A percentile compares a stretch with the other conserved stretches of the same genome.
These are phyloP conservation scores for western clawed frog (Xenopus tropicalis) DNA, from an alignment of 2,113 vertebrate genomes.

Conservation along the genomic window DNA sequence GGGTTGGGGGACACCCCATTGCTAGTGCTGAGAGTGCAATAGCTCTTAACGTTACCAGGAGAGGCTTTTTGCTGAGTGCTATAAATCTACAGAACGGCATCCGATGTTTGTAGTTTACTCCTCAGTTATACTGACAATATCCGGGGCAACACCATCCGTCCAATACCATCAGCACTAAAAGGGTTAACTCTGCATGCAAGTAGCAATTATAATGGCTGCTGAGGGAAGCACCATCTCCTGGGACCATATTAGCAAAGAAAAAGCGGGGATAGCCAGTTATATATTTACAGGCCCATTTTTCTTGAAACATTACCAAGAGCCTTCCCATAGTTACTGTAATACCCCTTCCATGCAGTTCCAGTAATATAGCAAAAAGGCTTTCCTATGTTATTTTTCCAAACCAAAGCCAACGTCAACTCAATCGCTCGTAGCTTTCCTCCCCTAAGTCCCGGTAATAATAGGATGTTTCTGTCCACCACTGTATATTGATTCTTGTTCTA, in stretches of 20 bases:
- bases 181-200: no score
- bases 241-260: conserved; percentile 23
- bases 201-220: no score
- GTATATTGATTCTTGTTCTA: conserved; percentile 69
- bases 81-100: no score
- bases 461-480: conserved; percentile 66
- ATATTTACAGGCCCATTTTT: conserved; percentile 12
- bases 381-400: conserved; percentile 56
- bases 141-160: no score
- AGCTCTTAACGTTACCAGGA: no score
- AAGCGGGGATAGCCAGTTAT: conserved; percentile 48
- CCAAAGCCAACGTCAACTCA: conserved; percentile 62
- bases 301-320: conserved; percentile 11
- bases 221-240: background rate
- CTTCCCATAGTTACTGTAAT: conserved; percentile 49
- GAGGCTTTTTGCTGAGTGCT: no score
- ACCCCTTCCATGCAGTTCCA: conserved; percentile 67
- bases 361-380: conserved; percentile 68
- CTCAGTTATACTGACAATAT: no score
- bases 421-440: conserved; percentile 47
- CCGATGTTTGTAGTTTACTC: no score
- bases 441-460: conserved; percentile 62
- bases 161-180: no score
- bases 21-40: no score
- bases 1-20: no score